Conservation (phyloP, 2,113 vertebrate genomes). For the Calonectris borealis region DNA sequence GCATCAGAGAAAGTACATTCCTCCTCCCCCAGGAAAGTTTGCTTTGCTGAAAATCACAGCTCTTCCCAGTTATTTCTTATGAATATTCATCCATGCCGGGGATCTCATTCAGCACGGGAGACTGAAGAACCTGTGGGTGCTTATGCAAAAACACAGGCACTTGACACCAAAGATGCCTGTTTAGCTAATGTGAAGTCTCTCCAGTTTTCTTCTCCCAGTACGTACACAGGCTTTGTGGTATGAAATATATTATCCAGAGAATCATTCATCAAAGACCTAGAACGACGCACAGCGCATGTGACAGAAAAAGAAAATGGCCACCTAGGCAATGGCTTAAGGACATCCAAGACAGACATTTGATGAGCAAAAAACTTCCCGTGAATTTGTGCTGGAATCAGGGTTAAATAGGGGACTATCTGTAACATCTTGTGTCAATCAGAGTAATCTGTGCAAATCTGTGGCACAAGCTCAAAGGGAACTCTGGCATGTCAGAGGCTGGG, state of each 20-base stretch:
- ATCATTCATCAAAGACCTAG: neutral
- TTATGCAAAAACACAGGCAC: conserved; percentile 17
- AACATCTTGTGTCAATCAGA: neutral
- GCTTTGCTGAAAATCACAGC: conserved; percentile 5
- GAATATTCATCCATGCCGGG: conserved; percentile 2
- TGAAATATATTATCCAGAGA: neutral
- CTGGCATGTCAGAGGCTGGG: neutral
- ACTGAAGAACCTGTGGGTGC: conserved; percentile 20
- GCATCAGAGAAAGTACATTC: neutral
- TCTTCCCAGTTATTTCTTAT: neutral
- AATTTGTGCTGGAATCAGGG: neutral
- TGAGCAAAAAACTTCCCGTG: neutral
- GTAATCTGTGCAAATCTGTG: neutral
- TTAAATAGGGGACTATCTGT: neutral
- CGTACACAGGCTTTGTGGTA: neutral
- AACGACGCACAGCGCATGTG: neutral
- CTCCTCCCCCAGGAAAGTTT: conserved; percentile 17
- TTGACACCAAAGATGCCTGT: conserved; percentile 6
- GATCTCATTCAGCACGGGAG: conserved; percentile 3
- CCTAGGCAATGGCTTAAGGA: neutral
- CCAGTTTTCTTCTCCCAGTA: neutral
- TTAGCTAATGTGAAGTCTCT: conserved; percentile 20
- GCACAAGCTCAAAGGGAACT: neutral
- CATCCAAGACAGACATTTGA: neutral
- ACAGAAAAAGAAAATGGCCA: neutral